These are phyloP conservation scores for Papilio xuthus DNA, from an alignment of 1,140 invertebrate genomes.

Conservation along the genomic window DNA sequence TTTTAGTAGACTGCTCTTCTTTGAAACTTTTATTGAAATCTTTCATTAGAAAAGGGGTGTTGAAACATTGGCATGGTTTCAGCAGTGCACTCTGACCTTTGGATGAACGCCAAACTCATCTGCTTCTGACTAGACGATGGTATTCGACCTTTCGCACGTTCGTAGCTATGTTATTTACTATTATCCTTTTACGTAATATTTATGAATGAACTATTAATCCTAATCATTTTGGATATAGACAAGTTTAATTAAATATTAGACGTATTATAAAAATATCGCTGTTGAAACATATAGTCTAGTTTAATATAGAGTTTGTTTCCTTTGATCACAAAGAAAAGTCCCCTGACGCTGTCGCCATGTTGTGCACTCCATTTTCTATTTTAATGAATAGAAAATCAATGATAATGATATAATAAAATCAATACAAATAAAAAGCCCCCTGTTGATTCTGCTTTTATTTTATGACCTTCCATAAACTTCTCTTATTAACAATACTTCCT, in stretches of 20 bases:
- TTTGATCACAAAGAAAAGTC: not conserved
- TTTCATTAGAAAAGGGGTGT: not conserved
- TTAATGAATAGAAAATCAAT: not conserved
- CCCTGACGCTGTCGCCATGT: not conserved
- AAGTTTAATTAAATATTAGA: not conserved
- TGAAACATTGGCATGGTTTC: constrained; percentile 10
- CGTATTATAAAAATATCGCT: not conserved
- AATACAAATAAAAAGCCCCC: not conserved
- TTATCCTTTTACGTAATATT: not conserved
- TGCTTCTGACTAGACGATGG: constrained; percentile 11
- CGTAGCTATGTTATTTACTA: not conserved
- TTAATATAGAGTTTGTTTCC: not conserved
- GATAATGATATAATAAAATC: not conserved
- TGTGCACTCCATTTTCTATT: not conserved
- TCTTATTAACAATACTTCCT: not conserved
- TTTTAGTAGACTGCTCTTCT: not conserved
- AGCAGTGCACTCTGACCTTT: constrained; percentile 27
- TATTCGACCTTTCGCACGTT: constrained; percentile 6
- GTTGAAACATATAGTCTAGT: not conserved
- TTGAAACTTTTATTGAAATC: constrained; percentile 11
- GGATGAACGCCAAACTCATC: constrained; percentile 24
- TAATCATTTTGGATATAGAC: not conserved
- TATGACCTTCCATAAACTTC: not conserved
- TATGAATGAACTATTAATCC: not conserved
- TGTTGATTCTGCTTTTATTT: not conserved